Conservation (phyloP, 2,888 invertebrate species). For the Athalia rosae region DNA sequence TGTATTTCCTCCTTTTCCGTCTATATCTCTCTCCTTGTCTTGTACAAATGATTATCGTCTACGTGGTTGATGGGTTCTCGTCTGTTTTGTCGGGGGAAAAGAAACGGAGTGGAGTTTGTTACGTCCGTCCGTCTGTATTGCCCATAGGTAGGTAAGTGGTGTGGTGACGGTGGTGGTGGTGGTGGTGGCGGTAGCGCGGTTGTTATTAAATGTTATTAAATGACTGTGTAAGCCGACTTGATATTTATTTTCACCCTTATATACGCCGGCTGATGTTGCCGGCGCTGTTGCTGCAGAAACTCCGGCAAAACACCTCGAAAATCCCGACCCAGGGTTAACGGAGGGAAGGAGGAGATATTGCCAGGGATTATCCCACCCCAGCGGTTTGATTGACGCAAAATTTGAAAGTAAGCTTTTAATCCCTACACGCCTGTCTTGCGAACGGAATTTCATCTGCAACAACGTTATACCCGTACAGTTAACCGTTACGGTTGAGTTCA, state of each 20-base stretch:
- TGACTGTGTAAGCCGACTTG: slow-evolving; percentile 30
- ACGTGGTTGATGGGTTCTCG: too few relatives aligned
- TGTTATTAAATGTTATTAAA: slow-evolving; percentile 36
- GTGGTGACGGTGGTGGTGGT: too few relatives aligned
- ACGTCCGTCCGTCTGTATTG: too few relatives aligned
- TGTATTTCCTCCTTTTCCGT: too few relatives aligned
- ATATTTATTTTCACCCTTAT: slow-evolving; percentile 33
- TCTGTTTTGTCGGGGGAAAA: too few relatives aligned
- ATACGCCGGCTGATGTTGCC: neutral
- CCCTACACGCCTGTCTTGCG: slow-evolving; percentile 43
- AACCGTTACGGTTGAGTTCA: too few relatives aligned
- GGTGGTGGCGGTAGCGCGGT: neutral
- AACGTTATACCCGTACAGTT: neutral
- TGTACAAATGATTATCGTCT: too few relatives aligned
- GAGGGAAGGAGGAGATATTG: slow-evolving; percentile 59
- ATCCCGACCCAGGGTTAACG: neutral
- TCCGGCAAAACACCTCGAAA: neutral
- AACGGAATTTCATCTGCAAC: too few relatives aligned
- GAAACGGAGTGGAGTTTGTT: too few relatives aligned
- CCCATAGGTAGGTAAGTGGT: too few relatives aligned
- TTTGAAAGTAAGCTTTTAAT: slow-evolving; percentile 69
- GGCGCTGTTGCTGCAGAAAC: neutral
- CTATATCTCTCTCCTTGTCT: too few relatives aligned
- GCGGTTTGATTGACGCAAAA: slow-evolving; percentile 66
- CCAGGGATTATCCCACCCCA: slow-evolving; percentile 60